phyloP scores from a whole-genome alignment of 2,797 vertebrate genomes.

The Erethizon dorsatum region DNA sequence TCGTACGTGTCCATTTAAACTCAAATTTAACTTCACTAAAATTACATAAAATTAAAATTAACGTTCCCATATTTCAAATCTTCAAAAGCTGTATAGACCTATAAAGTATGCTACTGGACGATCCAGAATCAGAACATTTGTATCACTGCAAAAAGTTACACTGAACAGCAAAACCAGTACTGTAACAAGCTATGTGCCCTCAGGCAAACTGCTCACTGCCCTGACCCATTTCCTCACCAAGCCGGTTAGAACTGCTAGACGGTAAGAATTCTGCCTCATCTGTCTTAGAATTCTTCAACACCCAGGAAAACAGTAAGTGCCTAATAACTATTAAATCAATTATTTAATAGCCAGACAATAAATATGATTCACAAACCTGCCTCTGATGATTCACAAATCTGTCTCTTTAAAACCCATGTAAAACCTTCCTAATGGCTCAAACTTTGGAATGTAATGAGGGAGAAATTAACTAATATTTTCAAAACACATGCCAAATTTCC shows the following conservation, averaged over 20 bases:
- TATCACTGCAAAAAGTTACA: not conserved
- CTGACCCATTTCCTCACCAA: not conserved
- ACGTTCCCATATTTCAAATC: not conserved
- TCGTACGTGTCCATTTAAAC: not conserved
- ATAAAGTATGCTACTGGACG: not conserved
- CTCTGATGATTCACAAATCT: not conserved
- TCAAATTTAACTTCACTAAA: constrained; percentile 42
- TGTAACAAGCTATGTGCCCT: not conserved
- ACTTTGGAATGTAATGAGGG: not conserved
- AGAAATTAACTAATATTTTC: constrained; percentile 50
- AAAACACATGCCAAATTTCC: not conserved
- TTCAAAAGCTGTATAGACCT: not conserved
- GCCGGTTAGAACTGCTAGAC: not conserved
- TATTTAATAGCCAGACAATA: not conserved
- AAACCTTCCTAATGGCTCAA: constrained; percentile 39
- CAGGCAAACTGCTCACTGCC: not conserved
- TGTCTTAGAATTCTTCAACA: not conserved
- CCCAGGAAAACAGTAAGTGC: not conserved
- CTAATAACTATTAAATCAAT: constrained; percentile 23
- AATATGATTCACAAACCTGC: not conserved
- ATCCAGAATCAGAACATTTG: not conserved
- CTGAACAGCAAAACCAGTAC: not conserved
- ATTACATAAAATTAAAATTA: constrained; percentile 23
- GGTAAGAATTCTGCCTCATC: not conserved
- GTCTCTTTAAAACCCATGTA: constrained; percentile 25